Evolutionary conservation across 2,797 vertebrate genomes (phyloP).

Genomic region (Myotis daubentonii): DNA sequence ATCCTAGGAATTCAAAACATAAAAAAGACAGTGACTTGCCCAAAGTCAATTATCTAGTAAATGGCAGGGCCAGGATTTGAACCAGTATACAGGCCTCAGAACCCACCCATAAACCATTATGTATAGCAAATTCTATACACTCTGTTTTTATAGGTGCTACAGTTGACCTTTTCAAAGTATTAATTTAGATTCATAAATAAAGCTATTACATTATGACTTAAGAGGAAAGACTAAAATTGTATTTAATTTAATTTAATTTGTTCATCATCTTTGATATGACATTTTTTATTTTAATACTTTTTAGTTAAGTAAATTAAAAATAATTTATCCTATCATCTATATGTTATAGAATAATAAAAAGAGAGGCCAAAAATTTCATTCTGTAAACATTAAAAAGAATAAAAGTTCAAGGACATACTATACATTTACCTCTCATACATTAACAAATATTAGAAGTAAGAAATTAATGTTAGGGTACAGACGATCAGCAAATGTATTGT

Average conservation of each 20-base stretch:
- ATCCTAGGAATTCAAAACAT: not conserved
- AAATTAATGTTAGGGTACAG: not conserved
- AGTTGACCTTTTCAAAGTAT: not conserved
- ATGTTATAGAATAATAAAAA: not conserved
- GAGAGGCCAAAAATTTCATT: not conserved
- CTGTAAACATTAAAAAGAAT: not conserved
- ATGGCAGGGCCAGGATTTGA: not conserved
- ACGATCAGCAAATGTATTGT: not conserved
- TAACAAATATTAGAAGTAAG: slow-evolving; percentile 22
- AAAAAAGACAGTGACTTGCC: not conserved
- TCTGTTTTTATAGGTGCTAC: not conserved
- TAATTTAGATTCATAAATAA: slow-evolving; percentile 30
- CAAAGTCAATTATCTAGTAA: not conserved
- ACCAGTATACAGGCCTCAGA: not conserved
- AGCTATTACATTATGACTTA: slow-evolving; percentile 12
- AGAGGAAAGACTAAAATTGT: not conserved
- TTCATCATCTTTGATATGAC: not conserved
- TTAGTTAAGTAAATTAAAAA: slow-evolving; percentile 33
- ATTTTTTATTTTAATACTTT: not conserved
- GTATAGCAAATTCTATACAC: not conserved
- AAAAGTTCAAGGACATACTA: not conserved
- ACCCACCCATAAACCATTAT: not conserved
- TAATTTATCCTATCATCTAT: not conserved
- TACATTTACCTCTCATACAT: not conserved
- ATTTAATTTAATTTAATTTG: slow-evolving; percentile 54